A percentile compares a stretch with the other conserved stretches of the same genome.
phyloP scores from a whole-genome alignment of 1,140 invertebrate species.

The Meloidogyne floridensis region DNA sequence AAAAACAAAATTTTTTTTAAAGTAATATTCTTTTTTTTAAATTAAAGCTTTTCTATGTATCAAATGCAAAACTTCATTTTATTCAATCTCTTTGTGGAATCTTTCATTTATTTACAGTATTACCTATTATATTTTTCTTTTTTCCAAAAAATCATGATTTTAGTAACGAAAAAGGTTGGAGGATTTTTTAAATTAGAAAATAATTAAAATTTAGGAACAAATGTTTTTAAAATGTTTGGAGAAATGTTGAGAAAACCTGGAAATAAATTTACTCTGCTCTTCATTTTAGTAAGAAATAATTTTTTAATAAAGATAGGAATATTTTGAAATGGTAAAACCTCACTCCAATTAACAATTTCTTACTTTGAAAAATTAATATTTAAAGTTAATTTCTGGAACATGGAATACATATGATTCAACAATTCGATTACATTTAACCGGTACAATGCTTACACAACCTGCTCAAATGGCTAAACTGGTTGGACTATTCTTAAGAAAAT shows the following conservation, averaged over 20 bases:
- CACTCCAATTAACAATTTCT: no score
- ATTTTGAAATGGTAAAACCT: no score
- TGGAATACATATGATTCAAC: constrained; percentile 51
- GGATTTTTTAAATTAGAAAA: neutral
- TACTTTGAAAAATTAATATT: no score
- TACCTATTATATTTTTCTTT: constrained; percentile 38
- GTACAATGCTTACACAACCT: constrained; percentile 45
- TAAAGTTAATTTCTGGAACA: constrained; percentile 43
- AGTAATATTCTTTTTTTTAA: neutral
- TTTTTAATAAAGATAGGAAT: neutral
- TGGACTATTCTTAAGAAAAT: neutral
- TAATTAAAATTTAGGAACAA: neutral
- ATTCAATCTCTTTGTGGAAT: constrained; percentile 45
- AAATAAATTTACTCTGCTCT: neutral
- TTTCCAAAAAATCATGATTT: constrained; percentile 42
- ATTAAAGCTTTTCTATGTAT: constrained; percentile 38
- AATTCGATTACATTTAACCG: constrained; percentile 41
- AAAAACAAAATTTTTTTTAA: neutral
- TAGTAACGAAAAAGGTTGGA: constrained; percentile 15
- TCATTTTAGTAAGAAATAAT: neutral
- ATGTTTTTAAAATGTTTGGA: constrained; percentile 4
- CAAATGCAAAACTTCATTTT: constrained; percentile 37
- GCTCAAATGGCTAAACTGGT: constrained; percentile 45
- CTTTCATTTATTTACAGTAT: constrained; percentile 39
- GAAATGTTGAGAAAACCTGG: constrained; percentile 6